A percentile compares a stretch with the other conserved stretches of the same genome.
Evolutionary conservation across 2,113 vertebrate genomes (phyloP).

Genomic region (Thalassoma bifasciatum): DNA sequence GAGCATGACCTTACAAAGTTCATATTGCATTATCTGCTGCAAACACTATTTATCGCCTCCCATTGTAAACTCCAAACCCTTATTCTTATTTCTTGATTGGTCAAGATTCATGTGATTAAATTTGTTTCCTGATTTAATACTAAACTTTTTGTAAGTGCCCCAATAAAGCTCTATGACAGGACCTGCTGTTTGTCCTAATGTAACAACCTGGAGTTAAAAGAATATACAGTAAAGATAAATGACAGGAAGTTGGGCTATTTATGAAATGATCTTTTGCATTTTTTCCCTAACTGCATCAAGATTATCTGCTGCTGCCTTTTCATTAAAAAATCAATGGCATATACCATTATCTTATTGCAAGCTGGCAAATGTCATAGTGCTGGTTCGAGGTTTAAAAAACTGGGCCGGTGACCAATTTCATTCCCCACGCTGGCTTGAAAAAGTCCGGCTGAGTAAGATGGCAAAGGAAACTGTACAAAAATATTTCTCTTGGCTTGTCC

Average conservation of each 20-base stretch:
- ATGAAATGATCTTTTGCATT: conserved; percentile 2
- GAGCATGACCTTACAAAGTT: background rate
- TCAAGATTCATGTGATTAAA: background rate
- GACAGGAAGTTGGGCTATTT: conserved; percentile 9
- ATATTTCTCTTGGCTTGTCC: background rate
- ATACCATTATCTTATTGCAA: conserved; percentile 12
- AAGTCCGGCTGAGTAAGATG: background rate
- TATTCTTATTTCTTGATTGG: background rate
- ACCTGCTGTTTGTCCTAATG: background rate
- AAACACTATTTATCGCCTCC: background rate
- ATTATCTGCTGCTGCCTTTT: conserved; percentile 22
- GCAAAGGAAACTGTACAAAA: background rate
- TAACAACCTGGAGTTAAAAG: background rate
- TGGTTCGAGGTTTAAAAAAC: background rate
- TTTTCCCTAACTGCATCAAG: conserved; percentile 13
- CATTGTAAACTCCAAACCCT: too few species aligned
- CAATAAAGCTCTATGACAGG: background rate
- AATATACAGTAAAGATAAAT: background rate
- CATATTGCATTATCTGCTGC: background rate
- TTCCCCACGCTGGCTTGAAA: background rate
- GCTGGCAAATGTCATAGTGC: background rate
- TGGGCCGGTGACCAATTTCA: background rate
- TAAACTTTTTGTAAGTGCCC: background rate
- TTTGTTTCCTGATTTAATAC: background rate
- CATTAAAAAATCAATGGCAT: conserved; percentile 51